A percentile compares a stretch with the other conserved stretches of the same genome.
Conservation (phyloP, 2,888 invertebrate species). For the Scaptomyza caliginosa region DNA sequence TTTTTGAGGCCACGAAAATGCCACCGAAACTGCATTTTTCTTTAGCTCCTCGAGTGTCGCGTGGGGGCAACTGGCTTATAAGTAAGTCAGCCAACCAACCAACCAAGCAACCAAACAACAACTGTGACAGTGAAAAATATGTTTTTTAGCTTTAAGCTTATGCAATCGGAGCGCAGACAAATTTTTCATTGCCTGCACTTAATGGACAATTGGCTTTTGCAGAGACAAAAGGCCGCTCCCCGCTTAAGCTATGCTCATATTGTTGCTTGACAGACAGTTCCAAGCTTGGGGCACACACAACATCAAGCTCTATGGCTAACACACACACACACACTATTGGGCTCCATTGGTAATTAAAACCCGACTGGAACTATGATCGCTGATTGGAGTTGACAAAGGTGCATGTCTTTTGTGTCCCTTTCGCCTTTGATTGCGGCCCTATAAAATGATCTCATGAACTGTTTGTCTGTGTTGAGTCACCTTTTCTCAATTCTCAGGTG, state of each 20-base stretch:
- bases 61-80: conserved; percentile 57
- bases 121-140: conserved; percentile 73
- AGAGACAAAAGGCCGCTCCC: conserved; percentile 51
- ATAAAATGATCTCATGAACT: conserved; percentile 69
- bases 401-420: conserved; percentile 48
- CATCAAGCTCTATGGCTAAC: conserved; percentile 45
- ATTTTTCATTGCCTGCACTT: conserved; percentile 35
- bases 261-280: conserved; percentile 50
- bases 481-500: conserved; percentile 60
- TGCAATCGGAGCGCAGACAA: conserved; percentile 53
- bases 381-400: conserved; percentile 58
- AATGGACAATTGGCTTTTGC: conserved; percentile 59
- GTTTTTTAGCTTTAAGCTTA: conserved; percentile 47
- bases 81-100: neutral
- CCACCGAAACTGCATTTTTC: conserved; percentile 60
- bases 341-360: conserved; percentile 62
- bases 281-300: conserved; percentile 37
- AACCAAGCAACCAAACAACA: conserved; percentile 17
- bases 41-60: conserved; percentile 53
- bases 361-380: conserved; percentile 48
- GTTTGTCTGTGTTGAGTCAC: conserved; percentile 45
- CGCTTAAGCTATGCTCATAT: neutral
- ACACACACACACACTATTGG: conserved; percentile 21
- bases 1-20: conserved; percentile 60
- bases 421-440: conserved; percentile 56